Evolutionary conservation across 2,113 vertebrate species (phyloP), one percentile per base, ranked within the genome.

Genomic region (Canis aureus): DNA sequence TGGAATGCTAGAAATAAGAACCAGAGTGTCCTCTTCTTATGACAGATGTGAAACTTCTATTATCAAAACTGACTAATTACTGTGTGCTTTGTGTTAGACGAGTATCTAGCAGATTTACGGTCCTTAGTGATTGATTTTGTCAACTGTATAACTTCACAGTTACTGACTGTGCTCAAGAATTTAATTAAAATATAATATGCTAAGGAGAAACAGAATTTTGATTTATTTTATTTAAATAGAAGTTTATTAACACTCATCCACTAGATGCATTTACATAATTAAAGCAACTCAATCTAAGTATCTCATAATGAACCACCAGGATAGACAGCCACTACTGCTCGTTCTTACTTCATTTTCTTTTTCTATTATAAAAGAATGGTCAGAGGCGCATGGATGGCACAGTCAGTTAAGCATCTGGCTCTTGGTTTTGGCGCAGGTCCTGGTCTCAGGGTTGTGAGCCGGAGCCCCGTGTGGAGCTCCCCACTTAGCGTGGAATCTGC

Each of bases 161-260:
- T 91, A 93, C 87, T 91, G 35, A 76, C 66, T 81, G 51, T 85
- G 20, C 89, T 97, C 29, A 38, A 32, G 60, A 95, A 95, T 97
- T 89, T 91, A 97, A 97, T 97, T 96, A 94, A 93, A 80, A 71
- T 76, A 95, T 81, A 89, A 76, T 94, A 86, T 82, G 15, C 73
- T 84, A 92, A 94, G 49, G 29, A 94, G 43, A 90, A 89, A 49
- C 25, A 96, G 57, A 95, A 90, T 78, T 96, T 96, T 95, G 87
- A 98, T 97, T 96, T 95, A 97, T 97, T 97, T 96, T 95, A 96
- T 92, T 98, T 91, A 97, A 95, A 94, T 91, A 49, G 73, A 89
- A 88, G 73, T 98, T 97, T 98, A 96, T 98, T 97, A 97, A 95
- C 89, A 96, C 6, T 97, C 25, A 97, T 89, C 51, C n/a, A 94